A percentile compares a stretch with the other conserved stretches of the same genome.
These are phyloP conservation scores for Sinohyriopsis cumingii DNA, from an alignment of 2,888 invertebrate genomes.

Conservation along the genomic window DNA sequence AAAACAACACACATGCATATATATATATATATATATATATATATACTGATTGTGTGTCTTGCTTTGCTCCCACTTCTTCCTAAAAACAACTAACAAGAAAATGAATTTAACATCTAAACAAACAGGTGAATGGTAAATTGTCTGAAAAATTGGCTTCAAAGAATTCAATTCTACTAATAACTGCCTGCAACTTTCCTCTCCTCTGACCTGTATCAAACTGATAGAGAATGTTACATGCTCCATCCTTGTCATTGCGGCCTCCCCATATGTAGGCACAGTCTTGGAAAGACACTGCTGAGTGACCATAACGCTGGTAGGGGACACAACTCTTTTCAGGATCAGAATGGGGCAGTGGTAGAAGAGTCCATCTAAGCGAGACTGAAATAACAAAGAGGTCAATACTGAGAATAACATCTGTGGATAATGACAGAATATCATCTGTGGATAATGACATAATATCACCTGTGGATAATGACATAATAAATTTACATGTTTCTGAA, in stretches of 20 bases:
- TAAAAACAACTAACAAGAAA: no score
- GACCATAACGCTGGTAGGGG: constrained; percentile 87
- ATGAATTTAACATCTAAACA: no score
- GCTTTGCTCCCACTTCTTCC: no score
- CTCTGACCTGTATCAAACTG: constrained; percentile 82
- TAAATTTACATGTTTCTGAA: no score
- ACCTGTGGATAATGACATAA: no score
- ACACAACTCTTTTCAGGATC: constrained; percentile 73
- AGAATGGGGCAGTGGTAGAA: constrained; percentile 74
- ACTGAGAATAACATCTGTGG: no score
- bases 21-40: constrained; percentile 1
- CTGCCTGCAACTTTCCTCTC: not conserved
- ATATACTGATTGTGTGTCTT: not conserved
- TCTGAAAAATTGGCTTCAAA: no score
- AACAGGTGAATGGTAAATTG: no score
- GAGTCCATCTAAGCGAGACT: constrained; percentile 74
- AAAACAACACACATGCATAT: no score
- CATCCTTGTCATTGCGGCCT: constrained; percentile 86
- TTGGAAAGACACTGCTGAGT: constrained; percentile 88
- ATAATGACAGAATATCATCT: no score
- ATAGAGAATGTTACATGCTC: constrained; percentile 85
- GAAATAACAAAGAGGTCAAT: constrained; percentile 20
- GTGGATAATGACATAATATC: no score
- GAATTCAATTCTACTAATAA: no score
- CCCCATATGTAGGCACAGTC: constrained; percentile 91